phyloP scores from a whole-genome alignment of 2,113 vertebrate species.

The Anhinga anhinga region DNA sequence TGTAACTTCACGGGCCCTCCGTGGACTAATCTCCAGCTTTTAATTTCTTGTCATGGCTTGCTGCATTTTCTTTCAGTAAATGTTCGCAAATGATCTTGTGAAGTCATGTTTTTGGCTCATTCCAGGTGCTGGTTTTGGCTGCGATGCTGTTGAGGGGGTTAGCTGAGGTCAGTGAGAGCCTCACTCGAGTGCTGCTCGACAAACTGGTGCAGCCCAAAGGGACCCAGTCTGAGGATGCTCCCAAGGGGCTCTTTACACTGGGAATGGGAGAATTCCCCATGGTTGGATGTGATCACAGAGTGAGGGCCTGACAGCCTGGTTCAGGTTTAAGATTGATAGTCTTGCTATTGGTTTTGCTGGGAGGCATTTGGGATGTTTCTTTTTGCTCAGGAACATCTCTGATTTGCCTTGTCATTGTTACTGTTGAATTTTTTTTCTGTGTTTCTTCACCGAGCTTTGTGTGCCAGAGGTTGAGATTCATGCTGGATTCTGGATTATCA shows the following conservation, averaged over 20 bases:
- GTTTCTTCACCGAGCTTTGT: background rate
- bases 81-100: conserved; percentile 53
- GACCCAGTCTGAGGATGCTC: background rate
- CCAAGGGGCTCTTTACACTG: background rate
- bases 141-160: background rate
- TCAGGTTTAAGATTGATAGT: background rate
- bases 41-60: conserved; percentile 49
- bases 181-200: background rate
- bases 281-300: background rate
- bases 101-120: conserved; percentile 60
- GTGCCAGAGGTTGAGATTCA: background rate
- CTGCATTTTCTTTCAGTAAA: conserved; percentile 53
- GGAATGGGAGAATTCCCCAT: background rate
- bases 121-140: conserved; percentile 47
- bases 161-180: conserved; percentile 41
- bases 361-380: background rate
- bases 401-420: background rate
- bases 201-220: background rate
- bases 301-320: background rate
- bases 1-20: conserved; percentile 3
- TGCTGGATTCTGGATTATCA: background rate
- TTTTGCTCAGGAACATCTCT: background rate
- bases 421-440: background rate
- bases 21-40: background rate
- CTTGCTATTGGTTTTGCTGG: background rate